Percentiles rank a stretch among this genome's conserved stretches.
Evolutionary conservation across 1,140 invertebrate species (phyloP).

Genomic region (Drosophila tristis): DNA sequence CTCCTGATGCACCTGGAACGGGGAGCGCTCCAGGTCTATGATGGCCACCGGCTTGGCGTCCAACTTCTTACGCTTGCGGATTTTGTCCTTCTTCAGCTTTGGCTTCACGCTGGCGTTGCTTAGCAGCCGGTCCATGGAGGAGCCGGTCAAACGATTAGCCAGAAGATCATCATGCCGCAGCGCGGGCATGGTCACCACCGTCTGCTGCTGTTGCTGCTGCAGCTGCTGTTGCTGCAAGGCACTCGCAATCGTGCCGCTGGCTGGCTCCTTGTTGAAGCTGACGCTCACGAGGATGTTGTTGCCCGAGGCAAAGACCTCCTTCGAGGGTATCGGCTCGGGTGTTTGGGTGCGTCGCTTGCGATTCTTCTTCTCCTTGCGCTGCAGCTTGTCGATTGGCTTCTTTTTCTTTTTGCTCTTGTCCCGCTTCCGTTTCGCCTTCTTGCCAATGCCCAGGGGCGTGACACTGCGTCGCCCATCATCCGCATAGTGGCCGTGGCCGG

Average conservation of each 20-base stretch:
- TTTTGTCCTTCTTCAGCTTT: slow-evolving; percentile 59
- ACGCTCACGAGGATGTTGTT: slow-evolving; percentile 96
- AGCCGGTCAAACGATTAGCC: slow-evolving; percentile 48
- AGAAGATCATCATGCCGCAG: slow-evolving; percentile 68
- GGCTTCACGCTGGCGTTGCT: slow-evolving; percentile 1
- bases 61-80: slow-evolving; percentile 84
- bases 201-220: slow-evolving; percentile 59
- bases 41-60: slow-evolving; percentile 90
- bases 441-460: slow-evolving; percentile 53
- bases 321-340: slow-evolving; percentile 88
- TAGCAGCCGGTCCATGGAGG: slow-evolving; percentile 56
- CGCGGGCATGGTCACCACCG: slow-evolving; percentile 68
- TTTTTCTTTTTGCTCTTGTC: slow-evolving; percentile 81
- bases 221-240: slow-evolving; percentile 4
- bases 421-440: slow-evolving; percentile 82
- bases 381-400: slow-evolving; percentile 83
- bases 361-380: slow-evolving; percentile 86
- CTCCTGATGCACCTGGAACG: slow-evolving; percentile 91
- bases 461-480: slow-evolving; percentile 49
- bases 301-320: slow-evolving; percentile 95
- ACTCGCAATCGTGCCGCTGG: slow-evolving; percentile 79
- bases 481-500: slow-evolving; percentile 40
- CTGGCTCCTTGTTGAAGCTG: slow-evolving; percentile 91
- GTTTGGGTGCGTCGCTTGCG: slow-evolving; percentile 85
- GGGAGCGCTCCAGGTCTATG: slow-evolving; percentile 93